phyloP scores from a whole-genome alignment of 2,888 invertebrate species.

The Steinernema scapterisci region DNA sequence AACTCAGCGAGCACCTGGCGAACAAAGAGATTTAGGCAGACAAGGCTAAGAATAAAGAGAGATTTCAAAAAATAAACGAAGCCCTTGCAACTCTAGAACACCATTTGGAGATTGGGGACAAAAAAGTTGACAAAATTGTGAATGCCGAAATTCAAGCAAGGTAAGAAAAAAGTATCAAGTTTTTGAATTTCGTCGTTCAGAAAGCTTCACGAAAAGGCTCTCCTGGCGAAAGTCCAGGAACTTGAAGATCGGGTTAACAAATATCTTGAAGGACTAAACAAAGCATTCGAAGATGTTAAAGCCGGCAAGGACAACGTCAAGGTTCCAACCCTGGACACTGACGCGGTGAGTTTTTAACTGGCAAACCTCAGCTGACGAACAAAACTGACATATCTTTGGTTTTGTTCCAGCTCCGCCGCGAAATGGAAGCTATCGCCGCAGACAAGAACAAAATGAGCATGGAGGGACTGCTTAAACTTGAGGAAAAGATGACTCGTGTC shows the following conservation, averaged over 20 bases:
- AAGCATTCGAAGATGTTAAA: conserved; percentile 62
- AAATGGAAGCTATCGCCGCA: conserved; percentile 66
- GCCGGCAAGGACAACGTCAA: conserved; percentile 57
- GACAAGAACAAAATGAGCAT: conserved; percentile 67
- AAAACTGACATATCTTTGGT: neutral
- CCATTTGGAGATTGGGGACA: conserved; percentile 63
- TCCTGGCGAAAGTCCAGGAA: conserved; percentile 60
- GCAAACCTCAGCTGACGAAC: too few species aligned
- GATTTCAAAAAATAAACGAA: conserved; percentile 64
- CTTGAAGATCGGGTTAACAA: conserved; percentile 57
- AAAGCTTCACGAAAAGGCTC: conserved; percentile 65
- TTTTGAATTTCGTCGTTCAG: too few species aligned
- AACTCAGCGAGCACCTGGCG: conserved; percentile 48
- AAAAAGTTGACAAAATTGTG: conserved; percentile 62
- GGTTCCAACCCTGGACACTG: conserved; percentile 60
- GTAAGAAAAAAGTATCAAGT: conserved; percentile 39
- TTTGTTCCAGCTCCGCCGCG: conserved; percentile 63
- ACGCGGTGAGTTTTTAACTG: conserved; percentile 52
- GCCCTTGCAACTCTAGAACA: conserved; percentile 63
- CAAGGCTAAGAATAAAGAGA: conserved; percentile 60
- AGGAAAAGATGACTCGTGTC: conserved; percentile 65
- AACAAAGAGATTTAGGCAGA: conserved; percentile 53
- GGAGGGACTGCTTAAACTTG: conserved; percentile 65
- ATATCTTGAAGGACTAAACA: conserved; percentile 56
- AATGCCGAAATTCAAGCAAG: conserved; percentile 53